Evolutionary conservation across 2,888 invertebrate genomes (phyloP).

Genomic region (Parnassius mnemosyne): DNA sequence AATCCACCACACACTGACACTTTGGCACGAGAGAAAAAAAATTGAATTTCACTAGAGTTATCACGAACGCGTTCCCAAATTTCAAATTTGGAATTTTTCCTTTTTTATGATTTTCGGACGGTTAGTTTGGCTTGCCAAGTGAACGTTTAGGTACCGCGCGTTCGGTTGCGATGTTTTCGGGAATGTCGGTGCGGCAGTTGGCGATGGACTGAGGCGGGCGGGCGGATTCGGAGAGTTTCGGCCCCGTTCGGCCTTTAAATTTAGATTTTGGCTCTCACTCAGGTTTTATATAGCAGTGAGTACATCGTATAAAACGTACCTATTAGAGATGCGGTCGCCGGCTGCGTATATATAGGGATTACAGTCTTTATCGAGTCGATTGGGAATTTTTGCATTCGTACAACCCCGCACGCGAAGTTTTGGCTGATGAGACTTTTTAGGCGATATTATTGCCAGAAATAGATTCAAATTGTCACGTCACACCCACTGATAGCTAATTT

Average conservation of each 20-base stretch:
- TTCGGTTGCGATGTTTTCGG: conserved; percentile 62
- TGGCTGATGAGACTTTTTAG: conserved; percentile 28
- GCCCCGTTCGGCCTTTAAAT: conserved; percentile 77
- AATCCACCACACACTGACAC: conserved; percentile 72
- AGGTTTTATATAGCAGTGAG: conserved; percentile 81
- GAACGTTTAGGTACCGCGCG: conserved; percentile 60
- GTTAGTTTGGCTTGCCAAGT: conserved; percentile 39
- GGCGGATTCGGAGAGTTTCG: conserved; percentile 68
- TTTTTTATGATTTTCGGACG: conserved; percentile 50
- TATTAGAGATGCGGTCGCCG: conserved; percentile 75
- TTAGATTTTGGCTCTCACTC: conserved; percentile 84
- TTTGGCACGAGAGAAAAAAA: conserved; percentile 51
- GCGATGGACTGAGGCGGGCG: conserved; percentile 78
- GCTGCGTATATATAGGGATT: conserved; percentile 76
- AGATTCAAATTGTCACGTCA: conserved; percentile 11
- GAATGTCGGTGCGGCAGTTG: conserved; percentile 72
- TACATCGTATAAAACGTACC: conserved; percentile 79
- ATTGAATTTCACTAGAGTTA: conserved; percentile 54
- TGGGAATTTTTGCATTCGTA: conserved; percentile 71
- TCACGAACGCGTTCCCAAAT: conserved; percentile 59
- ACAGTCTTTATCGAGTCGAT: conserved; percentile 77
- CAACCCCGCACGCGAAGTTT: conserved; percentile 50
- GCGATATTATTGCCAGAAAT: conserved; percentile 15
- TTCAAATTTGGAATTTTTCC: conserved; percentile 40
- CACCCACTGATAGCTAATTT: conserved; percentile 5